phyloP scores from a whole-genome alignment of 2,888 invertebrate genomes.

The Exocentrus adspersus region DNA sequence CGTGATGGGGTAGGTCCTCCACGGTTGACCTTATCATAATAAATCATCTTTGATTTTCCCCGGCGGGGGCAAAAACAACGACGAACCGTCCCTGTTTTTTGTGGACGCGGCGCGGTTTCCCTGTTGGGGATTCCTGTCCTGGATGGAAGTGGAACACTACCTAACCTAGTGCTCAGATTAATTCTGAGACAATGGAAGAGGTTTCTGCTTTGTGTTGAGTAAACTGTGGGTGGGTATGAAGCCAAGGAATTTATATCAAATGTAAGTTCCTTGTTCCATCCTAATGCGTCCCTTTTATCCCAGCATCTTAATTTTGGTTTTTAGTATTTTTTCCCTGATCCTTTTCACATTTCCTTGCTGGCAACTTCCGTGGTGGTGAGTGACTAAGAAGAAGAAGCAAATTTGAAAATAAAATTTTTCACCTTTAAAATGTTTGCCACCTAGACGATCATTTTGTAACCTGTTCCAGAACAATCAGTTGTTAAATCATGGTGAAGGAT shows the following conservation, averaged over 20 bases:
- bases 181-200: conserved; percentile 42
- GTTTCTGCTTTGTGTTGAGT: conserved; percentile 38
- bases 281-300: too few relatives aligned
- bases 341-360: too few relatives aligned
- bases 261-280: too few relatives aligned
- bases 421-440: too few relatives aligned
- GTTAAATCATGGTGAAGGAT: too few relatives aligned
- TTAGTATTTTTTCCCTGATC: too few relatives aligned
- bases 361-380: too few relatives aligned
- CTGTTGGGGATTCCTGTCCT: conserved; percentile 35
- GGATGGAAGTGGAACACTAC: conserved; percentile 38
- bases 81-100: conserved; percentile 20
- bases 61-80: conserved; percentile 10
- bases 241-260: conserved; percentile 29
- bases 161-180: conserved; percentile 41
- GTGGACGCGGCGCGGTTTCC: conserved; percentile 25
- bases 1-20: background rate
- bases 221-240: conserved; percentile 30
- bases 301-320: too few relatives aligned
- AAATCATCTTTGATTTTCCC: conserved; percentile 25
- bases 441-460: too few relatives aligned
- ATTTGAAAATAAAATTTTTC: too few relatives aligned
- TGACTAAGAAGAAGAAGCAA: too few relatives aligned
- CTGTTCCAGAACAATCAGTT: too few relatives aligned
- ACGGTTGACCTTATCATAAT: conserved; percentile 3